Conservation (phyloP, 2,888 invertebrate species). For the Dinocampus coccinellae region DNA sequence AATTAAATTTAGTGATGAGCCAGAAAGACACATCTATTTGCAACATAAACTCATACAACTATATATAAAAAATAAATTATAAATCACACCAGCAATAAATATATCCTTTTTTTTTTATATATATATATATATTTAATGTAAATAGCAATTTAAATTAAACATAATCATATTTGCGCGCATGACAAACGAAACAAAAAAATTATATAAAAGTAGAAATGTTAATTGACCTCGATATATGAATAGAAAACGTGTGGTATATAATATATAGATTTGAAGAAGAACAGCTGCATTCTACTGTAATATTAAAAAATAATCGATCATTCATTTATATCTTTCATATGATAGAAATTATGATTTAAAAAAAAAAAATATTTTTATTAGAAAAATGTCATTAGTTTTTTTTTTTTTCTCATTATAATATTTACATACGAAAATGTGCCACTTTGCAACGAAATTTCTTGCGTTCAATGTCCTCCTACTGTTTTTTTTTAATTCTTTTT, state of each 20-base stretch:
- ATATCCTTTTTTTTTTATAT: neutral
- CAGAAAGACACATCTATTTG: slow-evolving; percentile 41
- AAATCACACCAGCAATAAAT: neutral
- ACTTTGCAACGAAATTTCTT: slow-evolving; percentile 35
- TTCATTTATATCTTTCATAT: neutral
- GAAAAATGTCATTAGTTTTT: slow-evolving; percentile 15
- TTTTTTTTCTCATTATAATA: slow-evolving; percentile 14
- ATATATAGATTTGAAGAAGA: slow-evolving; percentile 11
- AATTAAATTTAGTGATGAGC: slow-evolving; percentile 38
- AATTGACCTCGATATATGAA: neutral
- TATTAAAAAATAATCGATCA: slow-evolving; percentile 1
- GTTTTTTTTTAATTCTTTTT: neutral
- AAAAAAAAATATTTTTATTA: neutral
- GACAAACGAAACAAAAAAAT: no score
- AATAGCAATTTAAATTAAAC: neutral
- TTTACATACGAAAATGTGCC: slow-evolving; percentile 32
- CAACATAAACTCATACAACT: neutral
- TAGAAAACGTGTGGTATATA: neutral
- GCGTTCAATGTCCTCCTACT: neutral
- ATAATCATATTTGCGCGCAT: neutral
- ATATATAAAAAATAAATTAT: neutral
- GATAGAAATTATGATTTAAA: neutral
- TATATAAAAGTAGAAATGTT: neutral
- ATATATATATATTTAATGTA: neutral
- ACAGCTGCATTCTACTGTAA: slow-evolving; percentile 11